Conservation (phyloP, 2,888 invertebrate species). For the Drosophila mulleri region DNA sequence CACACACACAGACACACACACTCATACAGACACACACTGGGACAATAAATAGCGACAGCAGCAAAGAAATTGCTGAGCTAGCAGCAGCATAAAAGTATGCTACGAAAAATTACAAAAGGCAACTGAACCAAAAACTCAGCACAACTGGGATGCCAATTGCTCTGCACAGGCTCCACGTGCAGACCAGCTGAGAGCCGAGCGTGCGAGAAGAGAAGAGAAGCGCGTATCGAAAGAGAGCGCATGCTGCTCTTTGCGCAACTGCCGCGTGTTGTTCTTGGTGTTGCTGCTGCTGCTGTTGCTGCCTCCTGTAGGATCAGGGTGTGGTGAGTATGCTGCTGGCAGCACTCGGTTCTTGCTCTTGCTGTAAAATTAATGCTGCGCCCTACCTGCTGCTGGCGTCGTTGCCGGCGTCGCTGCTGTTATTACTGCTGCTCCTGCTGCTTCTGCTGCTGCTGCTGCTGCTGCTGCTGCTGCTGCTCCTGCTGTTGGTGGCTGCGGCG, state of each 20-base stretch:
- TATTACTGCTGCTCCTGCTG: conserved; percentile 18
- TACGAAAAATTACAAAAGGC: conserved; percentile 65
- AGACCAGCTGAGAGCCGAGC: conserved; percentile 7
- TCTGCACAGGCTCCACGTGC: conserved; percentile 63
- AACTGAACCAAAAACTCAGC: conserved; percentile 63
- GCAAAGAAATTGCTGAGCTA: conserved; percentile 71
- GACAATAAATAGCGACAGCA: conserved; percentile 33
- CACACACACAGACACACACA: conserved; percentile 20
- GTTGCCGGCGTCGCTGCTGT: conserved; percentile 42
- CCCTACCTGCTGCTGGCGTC: conserved; percentile 71
- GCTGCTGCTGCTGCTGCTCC: not conserved
- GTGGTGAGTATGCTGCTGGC: conserved; percentile 80
- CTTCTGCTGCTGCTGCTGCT: conserved; percentile 21
- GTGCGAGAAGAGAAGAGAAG: not conserved
- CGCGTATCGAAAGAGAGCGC: conserved; percentile 21
- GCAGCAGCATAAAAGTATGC: conserved; percentile 69
- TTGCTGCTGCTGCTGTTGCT: conserved; percentile 14
- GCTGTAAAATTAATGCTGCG: conserved; percentile 61
- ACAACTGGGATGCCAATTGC: conserved; percentile 53
- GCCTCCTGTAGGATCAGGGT: conserved; percentile 82
- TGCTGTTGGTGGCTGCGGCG: not conserved
- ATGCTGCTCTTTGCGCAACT: conserved; percentile 56
- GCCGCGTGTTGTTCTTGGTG: conserved; percentile 44
- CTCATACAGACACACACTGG: conserved; percentile 26
- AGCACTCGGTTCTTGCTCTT: conserved; percentile 49